A percentile compares a stretch with the other conserved stretches of the same genome.
Evolutionary conservation across 2,888 invertebrate species (phyloP).

Genomic region (Drosophila atripex): DNA sequence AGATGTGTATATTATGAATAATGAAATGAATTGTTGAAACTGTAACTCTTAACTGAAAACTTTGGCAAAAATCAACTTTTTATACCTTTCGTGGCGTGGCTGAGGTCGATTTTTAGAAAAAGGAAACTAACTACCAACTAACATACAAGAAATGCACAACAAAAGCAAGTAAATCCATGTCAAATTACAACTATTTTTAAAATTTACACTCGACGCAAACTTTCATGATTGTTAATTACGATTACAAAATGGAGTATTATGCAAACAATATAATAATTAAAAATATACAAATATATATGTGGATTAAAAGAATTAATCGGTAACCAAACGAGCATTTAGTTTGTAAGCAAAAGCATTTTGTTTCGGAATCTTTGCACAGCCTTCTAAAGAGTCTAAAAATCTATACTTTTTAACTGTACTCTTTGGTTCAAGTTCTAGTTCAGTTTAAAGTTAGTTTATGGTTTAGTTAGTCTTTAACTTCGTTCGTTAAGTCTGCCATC

Average conservation of each 20-base stretch:
- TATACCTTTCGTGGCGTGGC: slow-evolving; percentile 70
- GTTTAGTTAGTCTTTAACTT: slow-evolving; percentile 8
- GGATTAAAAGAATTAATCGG: slow-evolving; percentile 33
- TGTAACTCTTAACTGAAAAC: slow-evolving; percentile 65
- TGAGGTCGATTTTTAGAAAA: slow-evolving; percentile 48
- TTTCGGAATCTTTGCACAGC: slow-evolving; percentile 23
- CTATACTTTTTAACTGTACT: neutral
- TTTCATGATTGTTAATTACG: slow-evolving; percentile 37
- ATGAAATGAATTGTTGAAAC: slow-evolving; percentile 43
- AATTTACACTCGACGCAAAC: slow-evolving; percentile 60
- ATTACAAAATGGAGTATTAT: slow-evolving; percentile 33
- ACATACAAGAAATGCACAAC: slow-evolving; percentile 47
- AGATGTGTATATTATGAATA: slow-evolving; percentile 30
- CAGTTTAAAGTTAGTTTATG: slow-evolving; percentile 1
- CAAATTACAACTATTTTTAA: slow-evolving; percentile 74
- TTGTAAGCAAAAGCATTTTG: slow-evolving; percentile 44
- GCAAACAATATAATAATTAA: slow-evolving; percentile 27
- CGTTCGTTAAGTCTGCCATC: slow-evolving; percentile 50
- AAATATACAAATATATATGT: slow-evolving; percentile 43
- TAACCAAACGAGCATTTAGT: slow-evolving; percentile 47
- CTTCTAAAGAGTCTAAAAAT: slow-evolving; percentile 2
- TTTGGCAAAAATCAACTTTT: slow-evolving; percentile 60
- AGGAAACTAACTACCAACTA: slow-evolving; percentile 16
- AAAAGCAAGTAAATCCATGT: slow-evolving; percentile 62
- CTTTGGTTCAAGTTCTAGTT: neutral